Percentiles rank a stretch among this genome's conserved stretches.
Conservation (phyloP, 2,888 invertebrate genomes). For the Trissoscelio sp. region DNA sequence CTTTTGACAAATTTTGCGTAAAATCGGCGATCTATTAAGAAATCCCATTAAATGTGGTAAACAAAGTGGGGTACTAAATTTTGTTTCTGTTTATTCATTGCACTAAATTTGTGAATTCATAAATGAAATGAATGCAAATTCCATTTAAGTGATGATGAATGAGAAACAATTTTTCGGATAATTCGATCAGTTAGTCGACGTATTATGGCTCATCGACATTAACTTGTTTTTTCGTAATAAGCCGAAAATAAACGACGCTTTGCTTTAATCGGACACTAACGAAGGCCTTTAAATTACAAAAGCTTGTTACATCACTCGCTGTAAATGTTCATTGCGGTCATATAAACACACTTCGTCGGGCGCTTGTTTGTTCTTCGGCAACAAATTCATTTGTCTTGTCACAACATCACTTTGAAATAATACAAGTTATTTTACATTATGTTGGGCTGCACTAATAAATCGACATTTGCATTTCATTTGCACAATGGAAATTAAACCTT, state of each 20-base stretch:
- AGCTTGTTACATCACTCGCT: conserved; percentile 43
- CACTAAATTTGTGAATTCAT: too few species aligned
- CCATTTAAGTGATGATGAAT: not conserved
- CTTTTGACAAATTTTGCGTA: too few species aligned
- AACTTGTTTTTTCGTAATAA: conserved; percentile 40
- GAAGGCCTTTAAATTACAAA: conserved; percentile 45
- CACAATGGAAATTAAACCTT: not conserved
- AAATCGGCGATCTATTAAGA: too few species aligned
- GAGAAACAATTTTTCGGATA: not conserved
- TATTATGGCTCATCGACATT: conserved; percentile 1
- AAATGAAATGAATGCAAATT: too few species aligned
- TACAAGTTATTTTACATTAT: conserved; percentile 32
- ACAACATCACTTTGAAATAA: conserved; percentile 21
- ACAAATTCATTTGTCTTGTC: conserved; percentile 42
- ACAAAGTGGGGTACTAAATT: too few species aligned
- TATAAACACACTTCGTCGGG: conserved; percentile 28
- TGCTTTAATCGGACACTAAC: conserved; percentile 46
- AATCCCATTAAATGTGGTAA: too few species aligned
- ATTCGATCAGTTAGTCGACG: conserved; percentile 15
- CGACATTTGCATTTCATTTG: not conserved
- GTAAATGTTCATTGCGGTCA: conserved; percentile 41
- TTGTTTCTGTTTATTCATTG: too few species aligned
- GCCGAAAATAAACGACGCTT: conserved; percentile 17
- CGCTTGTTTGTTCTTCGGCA: conserved; percentile 21
- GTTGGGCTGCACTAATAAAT: conserved; percentile 14